These are phyloP conservation scores for Sussaba pulchella DNA, from an alignment of 2,888 invertebrate genomes.

Conservation along the genomic window DNA sequence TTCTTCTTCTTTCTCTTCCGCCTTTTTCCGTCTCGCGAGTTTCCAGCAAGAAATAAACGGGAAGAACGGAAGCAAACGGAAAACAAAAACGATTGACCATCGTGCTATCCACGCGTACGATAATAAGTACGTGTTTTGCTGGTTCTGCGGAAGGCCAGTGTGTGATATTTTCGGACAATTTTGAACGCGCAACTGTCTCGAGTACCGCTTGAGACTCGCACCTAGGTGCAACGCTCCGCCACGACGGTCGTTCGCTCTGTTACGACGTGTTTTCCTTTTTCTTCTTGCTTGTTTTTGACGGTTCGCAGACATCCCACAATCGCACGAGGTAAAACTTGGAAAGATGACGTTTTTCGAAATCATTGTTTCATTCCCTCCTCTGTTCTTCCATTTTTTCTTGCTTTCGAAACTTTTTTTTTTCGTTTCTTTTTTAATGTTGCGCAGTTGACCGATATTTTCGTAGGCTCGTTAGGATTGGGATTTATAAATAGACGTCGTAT, in stretches of 20 bases:
- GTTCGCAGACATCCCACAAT: conserved; percentile 22
- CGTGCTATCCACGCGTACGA: too few relatives aligned
- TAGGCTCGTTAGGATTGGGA: background rate
- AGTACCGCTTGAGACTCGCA: conserved; percentile 4
- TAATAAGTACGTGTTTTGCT: too few relatives aligned
- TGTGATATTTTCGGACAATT: conserved; percentile 52
- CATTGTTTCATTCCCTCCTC: too few relatives aligned
- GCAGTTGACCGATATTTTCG: background rate
- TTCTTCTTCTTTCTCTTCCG: background rate
- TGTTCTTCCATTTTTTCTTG: background rate
- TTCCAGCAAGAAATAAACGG: too few relatives aligned
- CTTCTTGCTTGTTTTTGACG: too few relatives aligned
- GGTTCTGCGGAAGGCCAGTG: conserved; percentile 25
- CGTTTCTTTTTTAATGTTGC: background rate
- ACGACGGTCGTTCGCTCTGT: background rate
- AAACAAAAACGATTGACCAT: too few relatives aligned
- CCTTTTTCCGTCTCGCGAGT: background rate
- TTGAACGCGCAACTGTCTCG: background rate
- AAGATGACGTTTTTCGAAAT: background rate
- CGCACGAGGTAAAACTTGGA: conserved; percentile 43
- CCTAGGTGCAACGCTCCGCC: conserved; percentile 6
- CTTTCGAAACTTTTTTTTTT: background rate
- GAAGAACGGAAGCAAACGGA: too few relatives aligned
- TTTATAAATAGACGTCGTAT: background rate
- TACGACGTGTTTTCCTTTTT: background rate